A percentile compares a stretch with the other conserved stretches of the same genome.
Conservation (phyloP, 2,888 invertebrate genomes). For the Copidosoma aretas region DNA sequence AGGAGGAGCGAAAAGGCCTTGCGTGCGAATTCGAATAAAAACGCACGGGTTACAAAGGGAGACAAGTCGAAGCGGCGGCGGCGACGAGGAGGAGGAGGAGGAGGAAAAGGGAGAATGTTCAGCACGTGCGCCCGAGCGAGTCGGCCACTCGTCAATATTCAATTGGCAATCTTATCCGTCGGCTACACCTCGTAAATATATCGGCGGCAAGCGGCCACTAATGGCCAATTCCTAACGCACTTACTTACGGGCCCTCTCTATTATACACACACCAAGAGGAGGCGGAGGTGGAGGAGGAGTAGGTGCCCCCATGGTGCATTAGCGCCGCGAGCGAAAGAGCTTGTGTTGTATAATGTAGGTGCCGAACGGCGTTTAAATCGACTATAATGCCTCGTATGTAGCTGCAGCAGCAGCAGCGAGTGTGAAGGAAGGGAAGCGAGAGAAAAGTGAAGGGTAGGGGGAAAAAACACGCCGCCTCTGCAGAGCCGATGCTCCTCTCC, state of each 20-base stretch:
- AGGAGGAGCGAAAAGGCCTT: too few species aligned
- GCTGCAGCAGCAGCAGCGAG: neutral
- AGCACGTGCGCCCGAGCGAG: slow-evolving; percentile 30
- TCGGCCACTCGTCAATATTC: slow-evolving; percentile 42
- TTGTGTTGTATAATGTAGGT: too few species aligned
- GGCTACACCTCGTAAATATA: slow-evolving; percentile 47
- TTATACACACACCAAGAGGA: neutral
- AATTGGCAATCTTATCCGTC: slow-evolving; percentile 45
- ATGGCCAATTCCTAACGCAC: slow-evolving; percentile 42
- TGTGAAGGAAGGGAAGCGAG: neutral
- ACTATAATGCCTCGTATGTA: slow-evolving; percentile 9
- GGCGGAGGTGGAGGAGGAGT: neutral
- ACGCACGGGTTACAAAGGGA: too few species aligned
- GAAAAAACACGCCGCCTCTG: neutral
- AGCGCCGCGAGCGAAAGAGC: slow-evolving; percentile 47
- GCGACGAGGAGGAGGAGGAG: slow-evolving; percentile 5
- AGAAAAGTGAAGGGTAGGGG: neutral
- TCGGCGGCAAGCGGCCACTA: slow-evolving; percentile 28
- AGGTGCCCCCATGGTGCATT: slow-evolving; percentile 49
- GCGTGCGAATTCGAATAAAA: too few species aligned
- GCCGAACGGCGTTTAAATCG: slow-evolving; percentile 53
- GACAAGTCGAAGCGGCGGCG: neutral
- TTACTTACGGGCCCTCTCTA: slow-evolving; percentile 44
- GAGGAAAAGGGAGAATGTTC: slow-evolving; percentile 10
- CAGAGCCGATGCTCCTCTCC: neutral